Base-by-base conservation (phyloP, 2,888 invertebrate species). In the Netelia fuscicornis region DNA sequence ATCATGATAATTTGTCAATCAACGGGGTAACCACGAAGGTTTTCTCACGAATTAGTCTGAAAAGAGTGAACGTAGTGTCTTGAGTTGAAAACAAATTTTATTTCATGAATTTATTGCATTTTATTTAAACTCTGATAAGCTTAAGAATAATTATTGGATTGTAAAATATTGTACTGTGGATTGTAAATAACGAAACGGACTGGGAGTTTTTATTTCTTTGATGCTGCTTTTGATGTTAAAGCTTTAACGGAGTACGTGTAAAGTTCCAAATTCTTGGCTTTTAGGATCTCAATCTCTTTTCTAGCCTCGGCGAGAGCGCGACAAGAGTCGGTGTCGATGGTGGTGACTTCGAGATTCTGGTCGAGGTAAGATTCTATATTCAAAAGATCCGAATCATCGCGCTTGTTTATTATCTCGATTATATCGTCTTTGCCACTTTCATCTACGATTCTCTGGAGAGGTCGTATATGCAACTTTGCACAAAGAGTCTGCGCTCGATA, bases 361-460 rank as follows among this genome's bases (percentile, higher is more conserved):
- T 87, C 80, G 1, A 83, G 67, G 44, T 86, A 91, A 11, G 80
- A 78, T 1, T 90, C 86, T 30, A 88, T 79, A 11, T 90, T 72
- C 42, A 90, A 65, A 1, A 91, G 74, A 17, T 87, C 86, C 0
- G 81, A 17, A 13, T 87, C 81, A 30, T 85, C 78, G 25, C 83
- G 76, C n/a, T 79, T 52, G 3, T 82, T 81, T 1, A 91, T 86
- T 9, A 93, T 87, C 25, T 93, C 90, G 10, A 93, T 79, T 2
- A 90, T 62, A 52, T 86, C 94, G 92, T 96, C 92, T 67, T 95
- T 95, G 10, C 91, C 92, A 87, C 95, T 94, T 67, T 94, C 94
- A 88, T 96, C 96, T 13, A 96, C 93, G 88, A 95, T 95, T 84
- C 96, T 95, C 88, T 97, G 96, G 76, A 98, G 94, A 83, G 95